phyloP scores from a whole-genome alignment of 2,888 invertebrate species.

The Scaeva pyrastri region DNA sequence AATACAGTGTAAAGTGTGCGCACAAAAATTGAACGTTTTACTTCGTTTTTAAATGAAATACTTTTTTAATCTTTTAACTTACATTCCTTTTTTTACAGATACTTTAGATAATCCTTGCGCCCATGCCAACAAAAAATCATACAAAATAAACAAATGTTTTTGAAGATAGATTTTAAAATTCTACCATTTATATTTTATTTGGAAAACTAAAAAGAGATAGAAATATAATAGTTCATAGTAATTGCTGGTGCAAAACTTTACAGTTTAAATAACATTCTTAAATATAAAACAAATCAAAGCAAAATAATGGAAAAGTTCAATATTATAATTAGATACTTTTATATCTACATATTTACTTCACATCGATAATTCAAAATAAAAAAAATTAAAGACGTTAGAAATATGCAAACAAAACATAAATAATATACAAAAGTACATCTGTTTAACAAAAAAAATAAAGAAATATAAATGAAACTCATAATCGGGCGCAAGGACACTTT shows the following conservation, averaged over 20 bases:
- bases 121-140: slow-evolving; percentile 23
- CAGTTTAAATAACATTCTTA: background rate
- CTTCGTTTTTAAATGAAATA: slow-evolving; percentile 4
- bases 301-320: background rate
- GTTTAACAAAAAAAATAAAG: slow-evolving; percentile 19
- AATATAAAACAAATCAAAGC: background rate
- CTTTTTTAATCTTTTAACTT: slow-evolving; percentile 45
- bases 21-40: slow-evolving; percentile 36
- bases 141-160: slow-evolving; percentile 32
- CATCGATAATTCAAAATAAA: too few species aligned
- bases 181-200: slow-evolving; percentile 7
- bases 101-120: slow-evolving; percentile 64
- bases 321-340: too few species aligned
- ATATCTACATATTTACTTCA: background rate
- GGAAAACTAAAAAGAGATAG: slow-evolving; percentile 3
- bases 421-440: background rate
- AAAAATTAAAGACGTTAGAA: slow-evolving; percentile 1
- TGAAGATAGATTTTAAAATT: background rate
- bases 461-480: slow-evolving; percentile 52
- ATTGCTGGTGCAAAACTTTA: too few species aligned
- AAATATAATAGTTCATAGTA: background rate
- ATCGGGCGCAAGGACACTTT: slow-evolving; percentile 72
- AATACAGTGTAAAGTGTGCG: slow-evolving; percentile 42
- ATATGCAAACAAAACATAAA: background rate
- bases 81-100: slow-evolving; percentile 48